Evolutionary conservation across 2,797 vertebrate genomes (phyloP), one percentile per base, ranked within the genome.

Genomic region (Chrysocyon brachyurus): DNA sequence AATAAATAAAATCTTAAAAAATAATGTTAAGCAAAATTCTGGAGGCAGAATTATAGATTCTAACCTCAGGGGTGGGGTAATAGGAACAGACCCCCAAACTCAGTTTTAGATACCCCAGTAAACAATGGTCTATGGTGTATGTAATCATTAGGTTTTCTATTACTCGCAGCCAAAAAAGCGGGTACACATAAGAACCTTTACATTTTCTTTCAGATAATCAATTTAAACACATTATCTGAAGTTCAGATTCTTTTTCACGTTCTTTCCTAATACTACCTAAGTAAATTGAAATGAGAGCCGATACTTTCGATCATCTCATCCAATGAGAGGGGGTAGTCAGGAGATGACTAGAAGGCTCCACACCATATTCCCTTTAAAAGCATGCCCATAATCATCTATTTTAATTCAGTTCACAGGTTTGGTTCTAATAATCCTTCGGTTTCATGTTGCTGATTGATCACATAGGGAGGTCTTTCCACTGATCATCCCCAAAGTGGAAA

Each of bases 171-270:
- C 46, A 14, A 81, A 93, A 91, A 26, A 24, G 8, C 31, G n/a
- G 36, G 59, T 40, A 72, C 22, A 10, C 6, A 19, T 56, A 59
- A 70, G 40, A 57, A 66, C 12, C 86, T 92, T 63, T 28, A 63
- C 68, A 36, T 87, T 64, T 81, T 86, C 72, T 82, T 92, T 92
- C 75, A 72, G 81, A 33, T 72, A 87, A 70, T 85, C 63, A 73
- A 81, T 87, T 52, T 56, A 95, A 90, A 77, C 15, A 94, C 19
- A 6, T 85, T 86, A 81, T 64, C 87, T 83, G 26, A 49, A 73
- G 59, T 83, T 72, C 57, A 70, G 19, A 21, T 86, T 64, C 46
- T 40, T 54, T 40, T 40, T 79, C 5, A 61, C 73, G 70, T 49
- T 22, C 87, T 87, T 90, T 82, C 19, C 66, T 33, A 79, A 12